phyloP scores from a whole-genome alignment of 2,797 vertebrate species.

The Pelodytes ibericus region DNA sequence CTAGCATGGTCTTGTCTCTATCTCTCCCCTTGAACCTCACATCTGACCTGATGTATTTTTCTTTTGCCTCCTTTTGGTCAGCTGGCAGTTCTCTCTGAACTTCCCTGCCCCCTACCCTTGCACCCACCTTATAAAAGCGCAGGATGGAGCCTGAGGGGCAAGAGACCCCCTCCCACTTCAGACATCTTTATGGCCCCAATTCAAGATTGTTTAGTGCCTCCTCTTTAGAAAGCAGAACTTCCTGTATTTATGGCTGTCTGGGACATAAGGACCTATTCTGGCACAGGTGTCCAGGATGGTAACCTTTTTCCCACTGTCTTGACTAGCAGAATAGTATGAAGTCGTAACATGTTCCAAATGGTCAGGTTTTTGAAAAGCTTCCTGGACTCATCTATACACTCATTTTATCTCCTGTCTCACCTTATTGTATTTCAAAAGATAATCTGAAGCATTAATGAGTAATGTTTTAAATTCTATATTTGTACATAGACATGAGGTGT shows the following conservation, averaged over 20 bases:
- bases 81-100: slow-evolving; percentile 44
- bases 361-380: too few relatives aligned
- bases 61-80: slow-evolving; percentile 46
- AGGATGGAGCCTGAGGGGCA: slow-evolving; percentile 33
- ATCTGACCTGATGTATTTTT: slow-evolving; percentile 44
- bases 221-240: slow-evolving; percentile 49
- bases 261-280: slow-evolving; percentile 32
- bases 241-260: slow-evolving; percentile 56
- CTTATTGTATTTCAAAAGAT: too few relatives aligned
- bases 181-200: slow-evolving; percentile 55
- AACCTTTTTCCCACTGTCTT: slow-evolving; percentile 11
- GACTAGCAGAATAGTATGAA: background rate
- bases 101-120: slow-evolving; percentile 19
- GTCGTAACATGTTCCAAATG: too few relatives aligned
- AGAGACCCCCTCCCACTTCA: slow-evolving; percentile 45
- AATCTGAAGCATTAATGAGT: too few relatives aligned
- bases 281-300: slow-evolving; percentile 48
- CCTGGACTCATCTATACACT: too few relatives aligned
- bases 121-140: slow-evolving; percentile 43
- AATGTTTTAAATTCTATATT: too few relatives aligned
- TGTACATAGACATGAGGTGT: too few relatives aligned
- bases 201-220: slow-evolving; percentile 51
- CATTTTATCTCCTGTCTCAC: too few relatives aligned
- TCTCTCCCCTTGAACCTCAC: slow-evolving; percentile 56
- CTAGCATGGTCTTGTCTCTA: slow-evolving; percentile 33